These are phyloP conservation scores for Chaenogobius annularis DNA, from an alignment of 2,113 vertebrate species.

Conservation along the genomic window DNA sequence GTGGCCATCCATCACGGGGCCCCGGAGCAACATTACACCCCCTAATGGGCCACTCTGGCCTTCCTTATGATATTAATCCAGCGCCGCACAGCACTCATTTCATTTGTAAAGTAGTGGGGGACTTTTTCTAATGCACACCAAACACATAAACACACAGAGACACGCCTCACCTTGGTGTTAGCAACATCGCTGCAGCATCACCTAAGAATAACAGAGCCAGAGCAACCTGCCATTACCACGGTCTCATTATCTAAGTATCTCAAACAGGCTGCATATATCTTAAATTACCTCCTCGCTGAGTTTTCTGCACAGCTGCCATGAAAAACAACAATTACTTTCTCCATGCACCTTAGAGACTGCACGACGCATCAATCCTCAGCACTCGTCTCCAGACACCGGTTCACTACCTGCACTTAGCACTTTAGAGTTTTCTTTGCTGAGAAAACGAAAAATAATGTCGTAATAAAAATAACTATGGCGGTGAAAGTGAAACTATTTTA, in stretches of 20 bases:
- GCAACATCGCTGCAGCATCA: conserved; percentile 13
- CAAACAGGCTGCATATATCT: conserved; percentile 21
- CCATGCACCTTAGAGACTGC: conserved; percentile 7
- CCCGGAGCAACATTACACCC: conserved; percentile 93
- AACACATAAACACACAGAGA: conserved; percentile 29
- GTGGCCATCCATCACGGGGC: conserved; percentile 92
- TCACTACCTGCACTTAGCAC: conserved; percentile 12
- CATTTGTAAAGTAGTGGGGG: conserved; percentile 90
- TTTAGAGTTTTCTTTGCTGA: conserved; percentile 13
- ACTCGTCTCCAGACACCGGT: conserved; percentile 26
- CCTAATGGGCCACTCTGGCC: conserved; percentile 92
- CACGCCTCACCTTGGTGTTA: conserved; percentile 34
- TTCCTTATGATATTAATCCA: conserved; percentile 99
- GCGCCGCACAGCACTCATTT: conserved; percentile 91
- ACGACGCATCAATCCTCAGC: conserved; percentile 24
- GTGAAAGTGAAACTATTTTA: background rate
- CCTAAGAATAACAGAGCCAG: conserved; percentile 26
- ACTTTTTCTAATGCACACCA: conserved; percentile 19
- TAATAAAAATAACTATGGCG: background rate
- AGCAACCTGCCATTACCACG: conserved; percentile 26
- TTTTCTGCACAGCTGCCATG: conserved; percentile 16
- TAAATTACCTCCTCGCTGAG: conserved; percentile 23
- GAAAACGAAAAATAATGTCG: conserved; percentile 7
- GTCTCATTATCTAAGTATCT: conserved; percentile 51
- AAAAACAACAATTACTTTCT: conserved; percentile 50